These are phyloP conservation scores for Hyperoplus immaculatus DNA, from an alignment of 2,797 vertebrate species.

Conservation along the genomic window DNA sequence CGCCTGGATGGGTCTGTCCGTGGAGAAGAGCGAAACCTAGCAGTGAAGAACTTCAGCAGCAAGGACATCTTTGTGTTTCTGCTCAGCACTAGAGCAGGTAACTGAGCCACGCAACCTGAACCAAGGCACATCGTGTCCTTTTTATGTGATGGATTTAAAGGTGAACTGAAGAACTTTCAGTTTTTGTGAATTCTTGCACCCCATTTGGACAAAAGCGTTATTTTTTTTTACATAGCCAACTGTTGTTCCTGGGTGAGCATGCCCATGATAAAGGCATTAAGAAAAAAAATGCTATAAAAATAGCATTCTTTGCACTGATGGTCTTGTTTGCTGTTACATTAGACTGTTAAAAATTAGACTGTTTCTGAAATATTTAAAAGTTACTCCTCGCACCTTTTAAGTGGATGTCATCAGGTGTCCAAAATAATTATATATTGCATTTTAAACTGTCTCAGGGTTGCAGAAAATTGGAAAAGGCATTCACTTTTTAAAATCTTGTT, in stretches of 20 bases:
- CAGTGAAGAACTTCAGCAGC: constrained; percentile 93
- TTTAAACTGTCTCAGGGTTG: not conserved
- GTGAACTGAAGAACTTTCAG: not conserved
- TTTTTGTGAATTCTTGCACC: not conserved
- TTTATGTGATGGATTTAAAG: not conserved
- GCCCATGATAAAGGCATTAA: too few relatives aligned
- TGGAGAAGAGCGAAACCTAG: constrained; percentile 92
- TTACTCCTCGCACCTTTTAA: too few relatives aligned
- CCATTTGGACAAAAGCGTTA: too few relatives aligned
- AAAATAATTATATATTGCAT: not conserved
- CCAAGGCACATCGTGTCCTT: not conserved
- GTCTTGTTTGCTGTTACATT: too few relatives aligned
- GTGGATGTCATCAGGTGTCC: not conserved
- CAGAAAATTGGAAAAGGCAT: not conserved
- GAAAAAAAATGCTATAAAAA: too few relatives aligned
- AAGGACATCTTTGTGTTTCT: constrained; percentile 92
- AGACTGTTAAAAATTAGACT: too few relatives aligned
- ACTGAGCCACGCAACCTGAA: constrained; percentile 3
- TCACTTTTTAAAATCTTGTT: not conserved
- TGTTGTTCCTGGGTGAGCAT: too few relatives aligned
- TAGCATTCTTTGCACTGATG: too few relatives aligned
- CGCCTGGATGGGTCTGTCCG: constrained; percentile 94
- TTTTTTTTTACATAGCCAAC: too few relatives aligned
- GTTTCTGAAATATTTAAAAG: too few relatives aligned
- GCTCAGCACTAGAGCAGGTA: constrained; percentile 94